Base-by-base conservation (phyloP, 1,140 invertebrate genomes). In the Euglossa dilemma region DNA sequence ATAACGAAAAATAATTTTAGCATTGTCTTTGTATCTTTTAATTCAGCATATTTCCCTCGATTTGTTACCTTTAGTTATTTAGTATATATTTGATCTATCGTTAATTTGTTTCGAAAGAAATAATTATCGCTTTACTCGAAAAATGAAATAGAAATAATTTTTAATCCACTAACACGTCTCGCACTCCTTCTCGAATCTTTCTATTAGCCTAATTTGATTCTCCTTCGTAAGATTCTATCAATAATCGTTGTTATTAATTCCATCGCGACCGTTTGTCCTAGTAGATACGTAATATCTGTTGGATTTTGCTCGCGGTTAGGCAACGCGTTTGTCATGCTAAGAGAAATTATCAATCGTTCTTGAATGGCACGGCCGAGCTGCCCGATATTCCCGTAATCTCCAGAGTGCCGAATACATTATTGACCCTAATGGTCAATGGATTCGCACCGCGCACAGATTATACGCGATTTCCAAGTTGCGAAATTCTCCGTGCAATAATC, bases 321-420 rank as follows among this genome's bases (percentile, higher is more conserved):
- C 9, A 18, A 23, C 63, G 45, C 66, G 66, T 47, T 69, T 47
- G 66, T 69, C n/a, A 18, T 9, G n/a, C 66, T 47, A 18, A 6
- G n/a, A 69, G 43, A 69, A 47, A 69, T 69, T 50, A 43, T 16
- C 14, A 20, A 47, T 69, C 66, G 45, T 69, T 69, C 45, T 69
- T 69, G 66, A n/a, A 50, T 69, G 66, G 23, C n/a, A 69, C 45
- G 43, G 14, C 23, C 36, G 66, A 69, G 45, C 45, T 7, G 45
- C 45, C 7, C 66, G 66, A 69, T 69, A 69, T 47, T 69, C 66
- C 23, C 16, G 85, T 90, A 91, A 92, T 92, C 85, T 90, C 84
- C 83, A 45, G 63, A 66, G 63, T 66, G 50, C 47, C 50, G 47
- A 66, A 54, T 43, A 18, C 61, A 52, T 77, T 66, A 91, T 91